Evolutionary conservation across 92 coral and sea anemone genomes (phyloP).

Genomic region (Heteractis magnifica): DNA sequence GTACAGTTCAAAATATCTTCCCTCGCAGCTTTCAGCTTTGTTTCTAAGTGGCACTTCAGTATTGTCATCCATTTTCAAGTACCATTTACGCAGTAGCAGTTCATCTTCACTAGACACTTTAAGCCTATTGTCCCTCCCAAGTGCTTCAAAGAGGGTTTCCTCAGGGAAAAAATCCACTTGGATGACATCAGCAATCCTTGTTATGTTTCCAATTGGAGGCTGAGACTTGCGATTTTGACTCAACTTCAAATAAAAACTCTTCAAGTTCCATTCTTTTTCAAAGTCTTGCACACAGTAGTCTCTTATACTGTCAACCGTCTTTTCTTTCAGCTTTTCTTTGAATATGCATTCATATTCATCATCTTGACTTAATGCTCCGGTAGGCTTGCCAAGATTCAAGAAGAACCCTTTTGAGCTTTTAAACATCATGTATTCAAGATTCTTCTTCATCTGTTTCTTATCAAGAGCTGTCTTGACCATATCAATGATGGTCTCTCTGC

Average conservation of each 20-base stretch:
- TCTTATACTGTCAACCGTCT: slow-evolving; percentile 1
- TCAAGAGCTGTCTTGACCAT: slow-evolving; percentile 6
- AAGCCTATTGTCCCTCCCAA: neutral
- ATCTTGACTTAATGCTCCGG: slow-evolving; percentile 1
- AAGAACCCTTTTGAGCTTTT: slow-evolving; percentile 2
- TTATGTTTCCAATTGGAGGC: neutral
- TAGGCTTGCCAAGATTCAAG: slow-evolving; percentile 3
- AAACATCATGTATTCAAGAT: slow-evolving; percentile 5
- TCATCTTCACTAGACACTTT: neutral
- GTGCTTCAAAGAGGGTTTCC: slow-evolving; percentile 5
- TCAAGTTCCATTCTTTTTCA: neutral
- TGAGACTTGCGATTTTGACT: slow-evolving; percentile 2
- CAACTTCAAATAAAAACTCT: slow-evolving; percentile 3
- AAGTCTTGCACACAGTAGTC: neutral
- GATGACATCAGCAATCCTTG: neutral
- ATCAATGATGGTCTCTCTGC: slow-evolving; percentile 6
- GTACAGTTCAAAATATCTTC: neutral
- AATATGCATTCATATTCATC: neutral
- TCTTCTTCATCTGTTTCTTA: slow-evolving; percentile 3
- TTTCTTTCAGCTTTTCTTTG: neutral
- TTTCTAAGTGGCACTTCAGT: slow-evolving; percentile 1
- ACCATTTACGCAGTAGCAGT: slow-evolving; percentile 1
- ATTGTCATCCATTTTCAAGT: neutral
- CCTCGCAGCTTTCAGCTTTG: slow-evolving; percentile 6
- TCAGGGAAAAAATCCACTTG: slow-evolving; percentile 6